These are phyloP conservation scores for Solea solea DNA, from an alignment of 2,113 vertebrate species.

Conservation along the genomic window DNA sequence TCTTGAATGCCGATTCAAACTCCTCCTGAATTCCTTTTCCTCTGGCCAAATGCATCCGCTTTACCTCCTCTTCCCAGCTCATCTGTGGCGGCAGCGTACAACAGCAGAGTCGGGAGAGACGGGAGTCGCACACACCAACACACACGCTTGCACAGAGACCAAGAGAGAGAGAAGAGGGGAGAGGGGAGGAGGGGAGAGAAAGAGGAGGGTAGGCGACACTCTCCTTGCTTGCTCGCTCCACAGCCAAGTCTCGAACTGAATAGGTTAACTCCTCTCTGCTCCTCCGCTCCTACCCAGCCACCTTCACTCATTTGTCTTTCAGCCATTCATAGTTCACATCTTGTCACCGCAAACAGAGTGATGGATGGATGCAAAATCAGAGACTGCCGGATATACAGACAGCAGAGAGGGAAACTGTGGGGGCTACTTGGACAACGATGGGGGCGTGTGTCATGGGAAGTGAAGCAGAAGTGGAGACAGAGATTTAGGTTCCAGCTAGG, in stretches of 20 bases:
- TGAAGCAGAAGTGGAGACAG: conserved; percentile 69
- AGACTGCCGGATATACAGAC: conserved; percentile 42
- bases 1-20: conserved; percentile 64
- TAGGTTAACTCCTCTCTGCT: conserved; percentile 41
- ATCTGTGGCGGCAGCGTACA: conserved; percentile 73
- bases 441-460: conserved; percentile 54
- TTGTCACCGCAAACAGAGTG: conserved; percentile 40
- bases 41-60: conserved; percentile 71
- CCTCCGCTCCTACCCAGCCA: conserved; percentile 14
- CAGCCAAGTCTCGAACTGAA: conserved; percentile 66
- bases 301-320: conserved; percentile 49
- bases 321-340: conserved; percentile 48
- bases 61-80: conserved; percentile 71
- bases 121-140: conserved; percentile 65
- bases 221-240: conserved; percentile 55
- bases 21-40: conserved; percentile 74
- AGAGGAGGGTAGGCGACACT: conserved; percentile 51
- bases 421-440: conserved; percentile 10
- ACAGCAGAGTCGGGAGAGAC: conserved; percentile 70
- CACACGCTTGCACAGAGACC: conserved; percentile 69
- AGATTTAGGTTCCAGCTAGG: conserved; percentile 52
- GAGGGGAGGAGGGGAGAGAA: background rate
- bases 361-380: conserved; percentile 54
- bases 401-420: conserved; percentile 26
- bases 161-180: conserved; percentile 33